Conservation (phyloP, 2,113 vertebrate species). For the Aviceda subcristata region DNA sequence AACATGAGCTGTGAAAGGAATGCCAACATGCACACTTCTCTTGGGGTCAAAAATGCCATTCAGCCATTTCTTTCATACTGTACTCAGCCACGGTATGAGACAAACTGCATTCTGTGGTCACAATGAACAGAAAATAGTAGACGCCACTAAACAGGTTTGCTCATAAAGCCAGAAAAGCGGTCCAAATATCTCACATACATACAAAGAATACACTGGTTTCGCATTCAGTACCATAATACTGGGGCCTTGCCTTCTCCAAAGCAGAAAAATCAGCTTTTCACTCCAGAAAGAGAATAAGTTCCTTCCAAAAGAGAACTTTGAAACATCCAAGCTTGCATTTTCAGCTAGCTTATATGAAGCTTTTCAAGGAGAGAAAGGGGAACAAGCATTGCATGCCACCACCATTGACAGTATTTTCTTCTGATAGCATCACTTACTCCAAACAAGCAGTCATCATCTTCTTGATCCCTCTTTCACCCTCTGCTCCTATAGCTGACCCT, state of each 20-base stretch:
- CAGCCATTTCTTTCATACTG: background rate
- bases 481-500: background rate
- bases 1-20: background rate
- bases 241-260: background rate
- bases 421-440: background rate
- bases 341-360: background rate
- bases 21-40: background rate
- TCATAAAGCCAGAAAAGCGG: background rate
- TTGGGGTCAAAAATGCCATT: background rate
- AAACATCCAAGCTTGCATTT: background rate
- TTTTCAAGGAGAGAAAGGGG: background rate
- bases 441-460: background rate
- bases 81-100: fast-evolving
- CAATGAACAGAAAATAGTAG: background rate
- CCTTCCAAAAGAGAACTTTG: background rate
- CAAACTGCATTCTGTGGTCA: background rate
- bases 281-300: background rate
- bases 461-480: background rate
- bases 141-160: background rate
- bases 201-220: background rate
- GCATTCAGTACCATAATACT: background rate
- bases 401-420: background rate
- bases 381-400: background rate
- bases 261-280: background rate
- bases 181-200: background rate